Percentiles rank a stretch among this genome's conserved stretches.
Evolutionary conservation across 2,888 invertebrate genomes (phyloP).

Genomic region (Pecten maximus): DNA sequence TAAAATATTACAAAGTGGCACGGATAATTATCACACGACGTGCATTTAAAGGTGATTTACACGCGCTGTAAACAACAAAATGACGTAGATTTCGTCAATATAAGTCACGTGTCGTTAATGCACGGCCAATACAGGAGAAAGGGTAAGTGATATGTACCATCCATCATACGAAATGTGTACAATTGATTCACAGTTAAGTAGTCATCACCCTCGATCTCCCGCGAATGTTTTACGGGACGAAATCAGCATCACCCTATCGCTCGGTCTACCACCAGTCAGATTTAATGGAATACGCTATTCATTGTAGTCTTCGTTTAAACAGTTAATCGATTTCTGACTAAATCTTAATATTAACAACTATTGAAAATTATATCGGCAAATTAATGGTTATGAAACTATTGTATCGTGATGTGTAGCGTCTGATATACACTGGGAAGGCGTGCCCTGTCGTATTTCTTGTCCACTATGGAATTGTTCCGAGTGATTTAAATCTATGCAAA

Average conservation of each 20-base stretch:
- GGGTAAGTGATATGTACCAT: background rate
- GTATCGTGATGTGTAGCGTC: background rate
- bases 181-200: background rate
- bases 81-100: background rate
- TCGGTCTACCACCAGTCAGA: background rate
- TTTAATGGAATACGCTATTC: background rate
- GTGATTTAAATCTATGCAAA: constrained; percentile 10
- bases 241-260: background rate
- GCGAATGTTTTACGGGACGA: background rate
- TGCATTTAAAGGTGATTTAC: background rate
- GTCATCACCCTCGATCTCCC: background rate
- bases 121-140: background rate
- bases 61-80: background rate
- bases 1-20: background rate
- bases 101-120: background rate
- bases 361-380: background rate
- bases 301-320: background rate
- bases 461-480: background rate
- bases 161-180: background rate
- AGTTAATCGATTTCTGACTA: background rate
- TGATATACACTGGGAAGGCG: background rate
- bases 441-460: background rate
- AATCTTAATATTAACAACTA: background rate
- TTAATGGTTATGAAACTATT: background rate
- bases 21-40: background rate